Evolutionary conservation across 2,113 vertebrate species (phyloP).

Genomic region (Emydura subglobosa): DNA sequence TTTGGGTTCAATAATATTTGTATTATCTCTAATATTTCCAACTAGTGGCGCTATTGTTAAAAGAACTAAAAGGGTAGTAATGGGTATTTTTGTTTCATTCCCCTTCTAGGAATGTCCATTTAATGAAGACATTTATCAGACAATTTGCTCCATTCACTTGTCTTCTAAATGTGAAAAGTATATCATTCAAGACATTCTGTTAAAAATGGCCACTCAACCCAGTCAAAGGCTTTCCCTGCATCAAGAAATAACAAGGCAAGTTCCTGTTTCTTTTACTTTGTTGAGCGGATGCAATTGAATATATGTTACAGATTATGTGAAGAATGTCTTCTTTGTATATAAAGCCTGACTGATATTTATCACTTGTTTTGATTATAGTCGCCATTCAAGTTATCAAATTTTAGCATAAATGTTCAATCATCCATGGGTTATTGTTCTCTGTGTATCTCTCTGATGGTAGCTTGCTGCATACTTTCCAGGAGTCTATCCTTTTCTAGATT

Average conservation of each 20-base stretch:
- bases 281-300: rapidly evolving
- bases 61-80: neutral
- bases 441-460: neutral
- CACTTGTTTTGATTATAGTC: neutral
- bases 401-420: neutral
- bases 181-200: neutral
- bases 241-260: neutral
- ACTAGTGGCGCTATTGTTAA: neutral
- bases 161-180: neutral
- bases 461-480: neutral
- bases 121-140: neutral
- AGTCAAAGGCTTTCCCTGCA: neutral
- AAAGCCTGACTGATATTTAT: neutral
- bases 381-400: neutral
- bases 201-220: neutral
- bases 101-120: neutral
- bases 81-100: neutral
- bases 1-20: neutral
- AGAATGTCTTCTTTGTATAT: neutral
- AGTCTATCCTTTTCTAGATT: neutral
- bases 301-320: rapidly evolving
- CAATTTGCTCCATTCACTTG: neutral
- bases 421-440: neutral
- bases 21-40: neutral
- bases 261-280: neutral